Percentiles rank a stretch among this genome's conserved stretches.
These are phyloP conservation scores for Lipophrys pholis DNA, from an alignment of 2,113 vertebrate genomes.

Conservation along the genomic window DNA sequence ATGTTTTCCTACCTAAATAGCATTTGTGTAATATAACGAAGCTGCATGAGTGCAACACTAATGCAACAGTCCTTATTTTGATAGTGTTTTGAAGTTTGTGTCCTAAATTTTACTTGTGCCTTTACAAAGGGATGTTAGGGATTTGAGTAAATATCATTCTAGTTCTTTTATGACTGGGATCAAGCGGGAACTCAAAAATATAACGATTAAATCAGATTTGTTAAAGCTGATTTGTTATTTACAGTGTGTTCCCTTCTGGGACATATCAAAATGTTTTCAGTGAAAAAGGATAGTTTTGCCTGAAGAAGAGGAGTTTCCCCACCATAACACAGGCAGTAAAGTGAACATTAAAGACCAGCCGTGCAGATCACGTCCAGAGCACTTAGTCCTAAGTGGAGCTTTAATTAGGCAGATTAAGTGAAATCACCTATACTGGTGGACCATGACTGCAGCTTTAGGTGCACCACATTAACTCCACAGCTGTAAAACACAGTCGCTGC, in stretches of 20 bases:
- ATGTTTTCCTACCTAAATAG: too few species aligned
- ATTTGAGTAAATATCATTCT: too few species aligned
- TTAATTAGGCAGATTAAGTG: conserved; percentile 30
- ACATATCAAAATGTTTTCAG: background rate
- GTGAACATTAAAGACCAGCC: conserved; percentile 5
- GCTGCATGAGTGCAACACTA: too few species aligned
- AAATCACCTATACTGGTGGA: conserved; percentile 37
- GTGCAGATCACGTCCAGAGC: background rate
- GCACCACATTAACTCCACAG: conserved; percentile 27
- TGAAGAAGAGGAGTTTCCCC: background rate
- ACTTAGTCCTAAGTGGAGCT: background rate
- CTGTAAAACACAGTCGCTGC: conserved; percentile 46
- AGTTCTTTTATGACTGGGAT: too few species aligned
- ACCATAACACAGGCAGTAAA: conserved; percentile 3
- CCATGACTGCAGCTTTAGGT: conserved; percentile 29
- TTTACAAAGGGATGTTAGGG: too few species aligned
- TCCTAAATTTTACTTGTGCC: too few species aligned
- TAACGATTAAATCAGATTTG: too few species aligned
- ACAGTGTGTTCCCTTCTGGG: background rate
- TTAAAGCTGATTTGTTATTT: too few species aligned
- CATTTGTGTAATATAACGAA: too few species aligned
- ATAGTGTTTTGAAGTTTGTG: too few species aligned
- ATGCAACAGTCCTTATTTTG: too few species aligned
- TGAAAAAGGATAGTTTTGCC: background rate
- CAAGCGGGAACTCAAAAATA: too few species aligned